Evolutionary conservation across 23 tunicate genomes (phyloP).

Genomic region (Halocynthia roretzi): DNA sequence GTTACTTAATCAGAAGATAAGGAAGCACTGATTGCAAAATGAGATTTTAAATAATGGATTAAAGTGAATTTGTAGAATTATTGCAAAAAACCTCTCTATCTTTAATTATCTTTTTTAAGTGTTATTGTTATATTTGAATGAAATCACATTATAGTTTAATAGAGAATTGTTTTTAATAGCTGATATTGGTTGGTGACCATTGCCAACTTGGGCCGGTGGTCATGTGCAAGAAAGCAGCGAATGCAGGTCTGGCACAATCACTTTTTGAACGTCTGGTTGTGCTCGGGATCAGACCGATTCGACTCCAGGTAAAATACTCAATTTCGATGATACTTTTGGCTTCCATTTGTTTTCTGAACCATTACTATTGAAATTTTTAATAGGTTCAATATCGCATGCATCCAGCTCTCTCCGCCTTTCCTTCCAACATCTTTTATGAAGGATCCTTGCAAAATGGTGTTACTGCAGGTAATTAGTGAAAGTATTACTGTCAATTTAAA

Average conservation of each 20-base stretch:
- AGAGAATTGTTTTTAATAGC: constrained; percentile 47
- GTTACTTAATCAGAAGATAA: no score
- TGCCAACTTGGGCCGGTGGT: constrained; percentile 98
- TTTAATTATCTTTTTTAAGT: no score
- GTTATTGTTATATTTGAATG: no score
- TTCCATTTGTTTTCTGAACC: background rate
- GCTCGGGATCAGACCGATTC: constrained; percentile 90
- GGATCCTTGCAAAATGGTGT: constrained; percentile 98
- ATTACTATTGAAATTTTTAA: background rate
- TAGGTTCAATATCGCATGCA: constrained; percentile 99
- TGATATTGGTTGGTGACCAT: constrained; percentile 94
- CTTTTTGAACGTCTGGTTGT: constrained; percentile 92
- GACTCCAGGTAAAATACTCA: constrained; percentile 61
- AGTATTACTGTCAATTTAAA: no score
- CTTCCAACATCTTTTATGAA: constrained; percentile 94
- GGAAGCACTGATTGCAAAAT: no score
- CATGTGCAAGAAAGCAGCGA: constrained; percentile 98
- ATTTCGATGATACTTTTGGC: no score
- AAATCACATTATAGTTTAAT: no score
- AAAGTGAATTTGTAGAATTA: no score
- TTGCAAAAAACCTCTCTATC: no score
- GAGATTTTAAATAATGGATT: no score
- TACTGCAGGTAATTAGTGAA: constrained; percentile 58
- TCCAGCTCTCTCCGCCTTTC: constrained; percentile 96
- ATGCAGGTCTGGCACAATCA: constrained; percentile 92